Base-by-base conservation (phyloP, 2,797 vertebrate species). In the Erithacus rubecula region DNA sequence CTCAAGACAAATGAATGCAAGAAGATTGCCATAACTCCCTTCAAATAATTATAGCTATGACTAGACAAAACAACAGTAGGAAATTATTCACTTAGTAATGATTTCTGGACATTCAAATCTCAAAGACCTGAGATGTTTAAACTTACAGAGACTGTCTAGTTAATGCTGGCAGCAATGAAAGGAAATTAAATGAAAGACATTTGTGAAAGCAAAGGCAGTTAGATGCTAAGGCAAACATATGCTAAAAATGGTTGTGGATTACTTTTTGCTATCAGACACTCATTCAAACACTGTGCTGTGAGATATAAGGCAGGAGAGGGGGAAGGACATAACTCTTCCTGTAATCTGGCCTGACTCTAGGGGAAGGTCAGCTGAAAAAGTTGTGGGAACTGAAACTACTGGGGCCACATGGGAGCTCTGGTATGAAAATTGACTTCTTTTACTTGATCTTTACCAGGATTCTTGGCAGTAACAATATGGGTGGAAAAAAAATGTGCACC, bases 311-410 rank as follows among this genome's bases (percentile, higher is more conserved):
- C 56, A 85, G 47, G 52, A 43, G 13, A 12, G 2, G 16, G 20
- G 47, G 36, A 78, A 95, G n/a, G 32, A 79, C 24, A 47, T 32
- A 74, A 88, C 32, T 67, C 9, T 74, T 37, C 21, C 77, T 82
- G 15, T 76, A 70, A 88, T 63, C 52, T 26, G 13, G 44, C 34
- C 67, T n/a, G 29, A 84, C 18, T 49, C 23, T 76, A 47, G 11
- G 51, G 39, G 72, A 59, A 93, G 80, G 92, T 92, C 90, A 89
- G 30, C 12, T 79, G 83, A 76, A 95, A 90, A 94, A 82, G 59
- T 43, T 96, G 77, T 95, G 96, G 94, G 95, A 96, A 96, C 77
- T 92, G 74, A 90, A 96, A 94, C 62, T 93, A 41, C 32, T 56
- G 34, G 6, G 20, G 85, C 88, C 94, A 77, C 93, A 92, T 94